Evolutionary conservation across 2,113 vertebrate species (phyloP).

Genomic region (Epinephelus moara): DNA sequence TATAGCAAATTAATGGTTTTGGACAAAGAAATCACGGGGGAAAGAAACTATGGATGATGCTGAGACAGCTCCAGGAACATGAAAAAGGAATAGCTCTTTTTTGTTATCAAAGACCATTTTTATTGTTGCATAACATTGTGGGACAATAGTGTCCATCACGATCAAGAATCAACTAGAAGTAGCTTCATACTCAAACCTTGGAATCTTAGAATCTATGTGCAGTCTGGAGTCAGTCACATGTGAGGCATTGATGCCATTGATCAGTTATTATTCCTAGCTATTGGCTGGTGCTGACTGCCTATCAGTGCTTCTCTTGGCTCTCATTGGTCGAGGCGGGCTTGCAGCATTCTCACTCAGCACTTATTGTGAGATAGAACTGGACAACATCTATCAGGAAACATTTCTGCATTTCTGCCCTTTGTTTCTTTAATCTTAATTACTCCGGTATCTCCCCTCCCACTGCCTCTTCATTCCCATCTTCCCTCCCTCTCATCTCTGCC

Average conservation of each 20-base stretch:
- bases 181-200: neutral
- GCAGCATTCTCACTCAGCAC: slow-evolving; percentile 48
- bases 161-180: neutral
- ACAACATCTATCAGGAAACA: slow-evolving; percentile 22
- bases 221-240: neutral
- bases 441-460: neutral
- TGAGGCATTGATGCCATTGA: slow-evolving; percentile 18
- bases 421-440: slow-evolving; percentile 22
- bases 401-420: neutral
- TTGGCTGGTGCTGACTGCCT: slow-evolving; percentile 39
- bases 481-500: slow-evolving; percentile 21
- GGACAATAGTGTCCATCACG: neutral
- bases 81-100: neutral
- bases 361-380: slow-evolving; percentile 8
- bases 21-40: neutral
- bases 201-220: neutral
- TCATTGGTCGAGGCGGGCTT: slow-evolving; percentile 33
- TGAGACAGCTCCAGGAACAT: neutral
- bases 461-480: neutral
- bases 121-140: neutral
- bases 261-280: slow-evolving; percentile 40
- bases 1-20: neutral
- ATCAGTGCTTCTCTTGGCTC: slow-evolving; percentile 37
- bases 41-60: neutral
- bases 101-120: neutral